Base-by-base conservation (phyloP, 2,888 invertebrate species). In the Synanthedon myopaeformis region DNA sequence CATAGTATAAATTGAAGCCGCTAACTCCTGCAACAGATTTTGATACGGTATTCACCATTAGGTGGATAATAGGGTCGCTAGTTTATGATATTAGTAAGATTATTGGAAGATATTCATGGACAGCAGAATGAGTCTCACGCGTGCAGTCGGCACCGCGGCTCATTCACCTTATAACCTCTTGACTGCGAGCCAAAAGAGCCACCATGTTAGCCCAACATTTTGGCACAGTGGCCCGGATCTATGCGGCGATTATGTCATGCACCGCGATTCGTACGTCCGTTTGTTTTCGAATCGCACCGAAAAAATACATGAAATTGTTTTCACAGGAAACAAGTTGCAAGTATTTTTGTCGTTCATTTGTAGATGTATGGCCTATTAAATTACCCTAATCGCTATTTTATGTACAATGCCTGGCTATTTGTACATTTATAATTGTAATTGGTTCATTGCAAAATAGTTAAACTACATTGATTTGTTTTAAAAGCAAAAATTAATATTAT, bases 191-290 rank as follows among this genome's bases (percentile, higher is more conserved):
- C 86, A 87, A 80, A 80, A 82, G 79, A n/a, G 45, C 45, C 45
- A 45, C 45, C 45, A 69, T 66, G 70, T 69, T 68, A 70, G 66
- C 65, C 62, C 64, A 69, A 60, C 66, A 71, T 76, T 74, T 82
- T 86, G 85, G 86, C 86, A 84, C 81, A 73, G 63, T 75, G 71
- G 78, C 75, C 78, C 79, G 83, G 81, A 83, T 85, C 81, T 76
- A 79, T 76, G 65, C 63, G 71, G 80, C 73, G 85, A 82, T 87
- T 86, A 83, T 86, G 85, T 87, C 86, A 87, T 82, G 78, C 79
- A 72, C 68, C 72, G 70, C 74, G 68, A 76, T 79, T 74, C 67
- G 66, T 13, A 71, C 67, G 64, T 68, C 69, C 69, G 74, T 79
- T 76, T 76, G 69, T 78, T 81, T 77, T 75, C 70, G 67, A 66